A percentile compares a stretch with the other conserved stretches of the same genome.
Conservation (phyloP, 2,113 vertebrate species). For the Entelurus aequoreus region DNA sequence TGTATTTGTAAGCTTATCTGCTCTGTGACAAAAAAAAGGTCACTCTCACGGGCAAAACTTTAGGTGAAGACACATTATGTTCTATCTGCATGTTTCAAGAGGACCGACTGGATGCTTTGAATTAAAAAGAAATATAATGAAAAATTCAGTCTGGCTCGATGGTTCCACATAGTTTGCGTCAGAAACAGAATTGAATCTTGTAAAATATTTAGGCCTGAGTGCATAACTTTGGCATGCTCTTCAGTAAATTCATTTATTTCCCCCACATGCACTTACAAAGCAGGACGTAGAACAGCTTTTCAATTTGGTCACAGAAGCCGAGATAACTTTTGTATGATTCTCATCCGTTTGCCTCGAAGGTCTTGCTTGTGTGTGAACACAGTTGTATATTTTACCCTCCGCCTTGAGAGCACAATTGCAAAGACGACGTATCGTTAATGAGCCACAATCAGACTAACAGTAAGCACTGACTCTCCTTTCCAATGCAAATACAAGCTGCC, state of each 20-base stretch:
- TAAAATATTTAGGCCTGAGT: background rate
- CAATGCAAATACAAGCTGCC: constrained; percentile 33
- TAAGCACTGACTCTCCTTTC: constrained; percentile 29
- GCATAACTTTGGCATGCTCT: constrained; percentile 3
- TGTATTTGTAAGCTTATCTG: background rate
- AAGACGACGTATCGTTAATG: constrained; percentile 23
- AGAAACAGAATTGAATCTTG: constrained; percentile 5
- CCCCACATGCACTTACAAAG: background rate
- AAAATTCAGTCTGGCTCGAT: constrained; percentile 24
- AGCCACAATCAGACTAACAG: constrained; percentile 23
- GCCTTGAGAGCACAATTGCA: constrained; percentile 4
- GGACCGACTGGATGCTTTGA: constrained; percentile 7
- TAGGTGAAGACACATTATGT: background rate
- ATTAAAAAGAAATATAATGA: constrained; percentile 28
- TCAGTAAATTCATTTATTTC: constrained; percentile 7
- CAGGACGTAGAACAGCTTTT: background rate
- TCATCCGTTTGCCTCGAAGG: constrained; percentile 8
- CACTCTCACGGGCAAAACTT: background rate
- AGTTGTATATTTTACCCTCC: background rate
- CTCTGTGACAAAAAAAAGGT: background rate
- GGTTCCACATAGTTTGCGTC: constrained; percentile 14
- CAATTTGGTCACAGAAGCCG: constrained; percentile 1
- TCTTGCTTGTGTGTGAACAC: constrained; percentile 10
- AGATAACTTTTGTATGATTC: constrained; percentile 21
- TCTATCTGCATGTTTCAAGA: constrained; percentile 31